Base-by-base conservation (phyloP, 2,797 vertebrate genomes). In the Lepus townsendii region DNA sequence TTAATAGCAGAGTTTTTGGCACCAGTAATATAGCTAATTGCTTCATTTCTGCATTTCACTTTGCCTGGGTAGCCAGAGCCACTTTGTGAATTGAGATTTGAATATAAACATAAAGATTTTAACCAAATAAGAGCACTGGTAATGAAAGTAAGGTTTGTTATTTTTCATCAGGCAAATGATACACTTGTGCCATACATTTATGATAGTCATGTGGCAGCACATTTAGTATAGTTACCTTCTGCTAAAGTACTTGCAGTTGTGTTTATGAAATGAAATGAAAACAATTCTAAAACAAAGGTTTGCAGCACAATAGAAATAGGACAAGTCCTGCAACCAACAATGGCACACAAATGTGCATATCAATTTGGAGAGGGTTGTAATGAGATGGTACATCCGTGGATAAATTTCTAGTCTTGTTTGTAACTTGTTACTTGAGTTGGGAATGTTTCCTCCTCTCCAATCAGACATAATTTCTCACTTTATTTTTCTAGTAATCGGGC, bases 41-140 rank as follows among this genome's bases (percentile, higher is more conserved):
- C 73, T 91, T 93, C 68, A 91, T 94, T 91, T 96, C 38, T 90
- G 52, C 78, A 65, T 83, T 88, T 96, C 76, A 82, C 22, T 95
- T 95, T 93, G 78, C 75, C 92, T 90, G 42, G 65, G 38, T 69
- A 95, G 92, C 71, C 77, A 32, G 17, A 57, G 24, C 54, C 13
- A 1, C 86, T 77, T 24, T 82, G 62, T 89, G 68, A 86, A 42
- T 71, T 92, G 66, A 32, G 30, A 91, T 77, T 95, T 86, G 63
- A 95, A 47, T 77, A 86, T 30, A 90, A 86, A 78, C 20, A 62
- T 73, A 91, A 94, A 86, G 57, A 24, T 57, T 83, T 92, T 93
- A 47, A 93, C 83, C 79, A 78, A 82, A 47, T 57, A 92, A 96
- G 66, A 88, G 62, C 32, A 69, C 65, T 76, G 16, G 9, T 73